phyloP scores from a whole-genome alignment of 1,140 invertebrate species.

The Conopomorpha cramerella region DNA sequence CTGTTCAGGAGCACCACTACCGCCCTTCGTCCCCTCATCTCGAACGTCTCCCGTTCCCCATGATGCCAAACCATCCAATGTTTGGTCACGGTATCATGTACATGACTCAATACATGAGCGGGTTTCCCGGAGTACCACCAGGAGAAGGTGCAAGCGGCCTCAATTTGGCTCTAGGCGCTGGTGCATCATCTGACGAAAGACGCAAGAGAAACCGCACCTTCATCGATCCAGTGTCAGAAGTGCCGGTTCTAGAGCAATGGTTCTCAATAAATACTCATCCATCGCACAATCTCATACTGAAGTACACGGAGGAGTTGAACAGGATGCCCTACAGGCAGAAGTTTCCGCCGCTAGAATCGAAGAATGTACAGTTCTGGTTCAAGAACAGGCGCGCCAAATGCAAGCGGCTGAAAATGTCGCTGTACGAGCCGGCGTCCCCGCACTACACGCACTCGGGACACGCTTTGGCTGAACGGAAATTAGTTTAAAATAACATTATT shows the following conservation, averaged over 20 bases:
- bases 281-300: constrained; percentile 93
- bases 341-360: constrained; percentile 94
- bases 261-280: constrained; percentile 97
- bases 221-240: constrained; percentile 97
- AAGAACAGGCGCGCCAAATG: constrained; percentile 96
- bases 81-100: constrained; percentile 88
- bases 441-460: constrained; percentile 51
- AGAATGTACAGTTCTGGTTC: constrained; percentile 98
- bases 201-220: constrained; percentile 96
- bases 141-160: constrained; percentile 57
- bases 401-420: constrained; percentile 88
- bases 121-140: constrained; percentile 54
- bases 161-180: constrained; percentile 65
- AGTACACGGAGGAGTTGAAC: constrained; percentile 96
- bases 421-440: constrained; percentile 67
- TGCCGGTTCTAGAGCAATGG: constrained; percentile 95
- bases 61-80: constrained; percentile 80
- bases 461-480: constrained; percentile 37
- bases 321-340: constrained; percentile 94
- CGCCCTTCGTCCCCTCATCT: constrained; percentile 43
- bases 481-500: no score
- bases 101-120: constrained; percentile 85
- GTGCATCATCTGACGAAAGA: constrained; percentile 78
- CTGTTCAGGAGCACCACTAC: constrained; percentile 41
- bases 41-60: constrained; percentile 67